phyloP scores from a whole-genome alignment of 2,113 vertebrate species.

The Osmerus eperlanus region DNA sequence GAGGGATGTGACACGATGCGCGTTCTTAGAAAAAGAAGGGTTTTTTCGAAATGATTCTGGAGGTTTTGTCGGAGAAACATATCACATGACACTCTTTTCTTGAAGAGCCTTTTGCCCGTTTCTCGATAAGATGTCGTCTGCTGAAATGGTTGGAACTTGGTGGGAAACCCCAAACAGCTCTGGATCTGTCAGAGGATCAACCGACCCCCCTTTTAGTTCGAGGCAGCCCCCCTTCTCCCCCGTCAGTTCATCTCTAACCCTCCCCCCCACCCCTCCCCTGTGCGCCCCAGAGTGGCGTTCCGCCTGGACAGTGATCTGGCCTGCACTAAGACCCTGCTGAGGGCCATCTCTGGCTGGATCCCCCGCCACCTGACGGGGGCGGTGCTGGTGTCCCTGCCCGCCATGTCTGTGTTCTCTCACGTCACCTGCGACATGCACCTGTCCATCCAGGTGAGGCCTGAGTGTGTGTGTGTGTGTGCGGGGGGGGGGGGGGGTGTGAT shows the following conservation, averaged over 20 bases:
- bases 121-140: too few species aligned
- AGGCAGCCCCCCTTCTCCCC: neutral
- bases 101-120: neutral
- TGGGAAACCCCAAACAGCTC: too few species aligned
- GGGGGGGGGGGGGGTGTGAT: too few species aligned
- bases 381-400: constrained; percentile 88
- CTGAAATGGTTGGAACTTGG: too few species aligned
- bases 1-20: too few species aligned
- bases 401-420: constrained; percentile 87
- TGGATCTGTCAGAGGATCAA: too few species aligned
- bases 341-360: constrained; percentile 85
- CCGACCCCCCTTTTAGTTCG: neutral
- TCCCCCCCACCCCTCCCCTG: neutral
- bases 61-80: neutral
- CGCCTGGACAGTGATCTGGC: constrained; percentile 83
- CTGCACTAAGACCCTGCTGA: constrained; percentile 83
- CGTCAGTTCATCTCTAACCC: neutral
- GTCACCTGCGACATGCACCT: constrained; percentile 78
- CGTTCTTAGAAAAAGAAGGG: too few species aligned
- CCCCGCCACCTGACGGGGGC: constrained; percentile 89
- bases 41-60: neutral
- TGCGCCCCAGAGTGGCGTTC: constrained; percentile 84
- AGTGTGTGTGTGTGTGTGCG: neutral
- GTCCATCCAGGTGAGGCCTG: constrained; percentile 64
- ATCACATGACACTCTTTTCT: neutral